phyloP scores from a whole-genome alignment of 2,888 invertebrate genomes.

The Hermaeophaga mercurialis region DNA sequence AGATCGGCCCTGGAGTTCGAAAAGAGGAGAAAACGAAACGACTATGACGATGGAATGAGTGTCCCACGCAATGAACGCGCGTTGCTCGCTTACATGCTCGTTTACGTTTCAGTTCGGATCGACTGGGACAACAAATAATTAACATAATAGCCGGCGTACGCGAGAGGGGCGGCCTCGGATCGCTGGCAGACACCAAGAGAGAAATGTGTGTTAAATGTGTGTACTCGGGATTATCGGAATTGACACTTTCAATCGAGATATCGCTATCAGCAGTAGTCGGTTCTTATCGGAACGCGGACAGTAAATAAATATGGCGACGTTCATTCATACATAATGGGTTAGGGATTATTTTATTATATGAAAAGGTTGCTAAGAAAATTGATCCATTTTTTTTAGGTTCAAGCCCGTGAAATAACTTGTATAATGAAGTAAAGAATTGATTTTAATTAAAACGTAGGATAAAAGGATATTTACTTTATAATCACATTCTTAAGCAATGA shows the following conservation, averaged over 20 bases:
- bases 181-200: conserved; percentile 16
- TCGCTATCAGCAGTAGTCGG: conserved; percentile 15
- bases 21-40: conserved; percentile 9
- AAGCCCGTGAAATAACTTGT: too few species aligned
- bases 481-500: too few species aligned
- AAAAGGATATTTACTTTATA: too few species aligned
- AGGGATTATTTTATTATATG: too few species aligned
- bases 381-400: too few species aligned
- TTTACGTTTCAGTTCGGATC: conserved; percentile 30
- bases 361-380: too few species aligned
- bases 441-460: too few species aligned
- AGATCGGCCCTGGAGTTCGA: neutral
- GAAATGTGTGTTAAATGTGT: conserved; percentile 18
- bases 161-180: conserved; percentile 16
- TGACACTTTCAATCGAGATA: conserved; percentile 23
- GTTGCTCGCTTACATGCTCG: conserved; percentile 34
- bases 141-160: conserved; percentile 33
- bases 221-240: conserved; percentile 11
- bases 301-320: conserved; percentile 9
- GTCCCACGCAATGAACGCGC: conserved; percentile 40
- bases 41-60: conserved; percentile 16
- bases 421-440: too few species aligned
- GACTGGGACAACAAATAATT: conserved; percentile 38
- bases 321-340: too few species aligned
- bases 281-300: conserved; percentile 2